phyloP scores from a whole-genome alignment of 2,113 vertebrate species.

The Cephalophus harveyi region DNA sequence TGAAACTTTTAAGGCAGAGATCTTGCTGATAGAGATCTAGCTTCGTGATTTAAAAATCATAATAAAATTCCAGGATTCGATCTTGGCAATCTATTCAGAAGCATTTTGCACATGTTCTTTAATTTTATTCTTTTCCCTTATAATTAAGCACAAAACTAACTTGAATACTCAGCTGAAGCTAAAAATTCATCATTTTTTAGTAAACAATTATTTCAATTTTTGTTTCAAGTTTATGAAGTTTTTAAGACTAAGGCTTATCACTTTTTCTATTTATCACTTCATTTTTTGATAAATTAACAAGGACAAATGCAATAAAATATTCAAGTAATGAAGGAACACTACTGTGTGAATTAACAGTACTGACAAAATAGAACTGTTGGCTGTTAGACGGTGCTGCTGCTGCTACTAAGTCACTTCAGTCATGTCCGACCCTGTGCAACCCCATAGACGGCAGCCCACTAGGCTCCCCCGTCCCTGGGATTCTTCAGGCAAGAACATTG shows the following conservation, averaged over 20 bases:
- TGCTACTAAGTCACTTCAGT: background rate
- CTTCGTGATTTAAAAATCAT: background rate
- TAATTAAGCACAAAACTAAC: constrained; percentile 41
- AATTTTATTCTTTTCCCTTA: constrained; percentile 25
- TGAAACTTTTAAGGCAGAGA: background rate
- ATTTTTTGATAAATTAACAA: constrained; percentile 37
- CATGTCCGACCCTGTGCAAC: accelerated
- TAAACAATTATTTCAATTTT: constrained; percentile 58
- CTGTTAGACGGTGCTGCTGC: background rate
- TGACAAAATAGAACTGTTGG: background rate
- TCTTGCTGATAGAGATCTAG: background rate
- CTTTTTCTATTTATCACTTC: constrained; percentile 26
- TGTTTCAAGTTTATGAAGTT: constrained; percentile 27
- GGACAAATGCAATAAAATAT: constrained; percentile 25
- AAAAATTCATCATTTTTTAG: constrained; percentile 33
- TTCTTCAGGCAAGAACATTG: background rate
- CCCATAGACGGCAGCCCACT: background rate
- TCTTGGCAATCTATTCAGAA: background rate
- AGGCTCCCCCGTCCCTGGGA: background rate
- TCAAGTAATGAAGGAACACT: constrained; percentile 26
- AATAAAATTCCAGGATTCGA: background rate
- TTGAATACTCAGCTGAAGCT: background rate
- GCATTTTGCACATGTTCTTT: constrained; percentile 12
- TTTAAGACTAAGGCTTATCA: background rate
- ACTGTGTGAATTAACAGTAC: background rate